Percentiles rank a stretch among this genome's conserved stretches.
phyloP scores from a whole-genome alignment of 37 sponge, comb jelly and placozoan species.

The Cladorhizidae sp. region DNA sequence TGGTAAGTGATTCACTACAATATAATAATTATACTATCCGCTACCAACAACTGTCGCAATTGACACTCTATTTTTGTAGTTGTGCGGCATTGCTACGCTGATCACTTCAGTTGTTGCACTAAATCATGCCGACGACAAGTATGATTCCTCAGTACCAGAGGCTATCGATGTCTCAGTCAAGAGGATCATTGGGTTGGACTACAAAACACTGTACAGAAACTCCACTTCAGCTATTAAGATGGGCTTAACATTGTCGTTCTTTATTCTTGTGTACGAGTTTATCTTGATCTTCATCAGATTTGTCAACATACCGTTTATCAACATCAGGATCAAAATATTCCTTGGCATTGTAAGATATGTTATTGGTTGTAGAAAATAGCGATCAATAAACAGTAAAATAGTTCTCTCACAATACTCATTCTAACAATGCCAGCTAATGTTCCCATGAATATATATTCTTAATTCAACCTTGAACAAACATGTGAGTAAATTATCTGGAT shows the following conservation, averaged over 20 bases:
- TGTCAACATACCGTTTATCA: slow-evolving; percentile 34
- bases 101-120: not conserved
- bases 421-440: too few species aligned
- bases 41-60: too few species aligned
- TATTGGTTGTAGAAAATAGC: not conserved
- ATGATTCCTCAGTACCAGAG: not conserved
- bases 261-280: slow-evolving; percentile 8
- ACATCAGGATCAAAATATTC: slow-evolving; percentile 27
- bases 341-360: slow-evolving; percentile 37
- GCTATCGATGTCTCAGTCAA: not conserved
- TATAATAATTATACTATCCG: too few species aligned
- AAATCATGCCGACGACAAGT: not conserved
- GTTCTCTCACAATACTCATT: too few species aligned
- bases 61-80: not conserved
- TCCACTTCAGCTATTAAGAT: slow-evolving; percentile 3
- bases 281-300: slow-evolving; percentile 28
- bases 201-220: not conserved
- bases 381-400: too few species aligned
- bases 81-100: not conserved
- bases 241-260: not conserved
- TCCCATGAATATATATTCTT: too few species aligned
- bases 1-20: too few species aligned
- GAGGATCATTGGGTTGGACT: not conserved
- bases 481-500: too few species aligned
- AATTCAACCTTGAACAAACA: too few species aligned